Evolutionary conservation across 2,888 invertebrate species (phyloP).

Genomic region (Escarpia spicata): DNA sequence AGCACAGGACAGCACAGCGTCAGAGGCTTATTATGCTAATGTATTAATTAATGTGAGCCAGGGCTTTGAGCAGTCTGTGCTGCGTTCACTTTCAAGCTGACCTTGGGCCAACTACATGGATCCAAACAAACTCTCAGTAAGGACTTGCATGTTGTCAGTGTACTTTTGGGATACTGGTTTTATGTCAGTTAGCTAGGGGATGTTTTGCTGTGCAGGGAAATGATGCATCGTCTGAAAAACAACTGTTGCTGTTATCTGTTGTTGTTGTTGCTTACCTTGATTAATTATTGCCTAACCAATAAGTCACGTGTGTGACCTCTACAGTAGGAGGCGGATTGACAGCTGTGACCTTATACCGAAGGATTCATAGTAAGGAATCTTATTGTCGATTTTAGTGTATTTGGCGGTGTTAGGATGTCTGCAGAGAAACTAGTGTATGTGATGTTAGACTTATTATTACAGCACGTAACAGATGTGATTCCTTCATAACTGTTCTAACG

Average conservation of each 20-base stretch:
- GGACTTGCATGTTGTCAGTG: neutral
- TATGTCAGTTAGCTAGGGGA: neutral
- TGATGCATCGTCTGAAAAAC: neutral
- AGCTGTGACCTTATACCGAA: neutral
- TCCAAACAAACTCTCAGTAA: constrained; percentile 16
- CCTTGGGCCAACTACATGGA: constrained; percentile 9
- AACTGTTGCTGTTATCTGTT: neutral
- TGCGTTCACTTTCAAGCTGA: neutral
- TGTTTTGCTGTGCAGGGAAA: neutral
- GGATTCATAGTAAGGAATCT: neutral
- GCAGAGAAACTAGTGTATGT: neutral
- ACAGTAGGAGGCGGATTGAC: neutral
- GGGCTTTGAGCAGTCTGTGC: neutral
- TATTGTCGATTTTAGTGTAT: neutral
- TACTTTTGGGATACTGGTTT: neutral
- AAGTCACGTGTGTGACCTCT: constrained; percentile 3
- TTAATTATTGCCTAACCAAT: neutral
- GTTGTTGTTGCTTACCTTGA: neutral
- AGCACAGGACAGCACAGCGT: neutral
- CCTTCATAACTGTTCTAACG: neutral
- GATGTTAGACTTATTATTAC: neutral
- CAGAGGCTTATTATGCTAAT: neutral
- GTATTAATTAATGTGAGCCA: neutral
- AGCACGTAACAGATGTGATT: neutral
- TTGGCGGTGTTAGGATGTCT: neutral